Evolutionary conservation across 1,140 invertebrate genomes (phyloP).

Genomic region (Portunus trituberculatus): DNA sequence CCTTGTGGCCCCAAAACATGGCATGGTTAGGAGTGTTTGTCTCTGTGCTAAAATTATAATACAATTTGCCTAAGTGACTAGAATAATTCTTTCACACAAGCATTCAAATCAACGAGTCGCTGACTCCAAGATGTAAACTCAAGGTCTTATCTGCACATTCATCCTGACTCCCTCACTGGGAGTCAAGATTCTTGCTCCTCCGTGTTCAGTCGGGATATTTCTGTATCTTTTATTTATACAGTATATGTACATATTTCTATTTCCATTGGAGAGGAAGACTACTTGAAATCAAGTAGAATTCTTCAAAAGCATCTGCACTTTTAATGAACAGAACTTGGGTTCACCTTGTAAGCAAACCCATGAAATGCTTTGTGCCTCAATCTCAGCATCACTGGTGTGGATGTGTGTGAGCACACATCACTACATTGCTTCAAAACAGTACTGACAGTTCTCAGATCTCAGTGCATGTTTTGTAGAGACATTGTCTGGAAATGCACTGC

Average conservation of each 20-base stretch:
- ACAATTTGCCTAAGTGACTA: not conserved
- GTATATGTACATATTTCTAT: not conserved
- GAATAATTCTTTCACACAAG: not conserved
- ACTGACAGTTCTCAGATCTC: not conserved
- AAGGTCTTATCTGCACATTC: not conserved
- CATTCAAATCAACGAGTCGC: not conserved
- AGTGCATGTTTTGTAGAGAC: not conserved
- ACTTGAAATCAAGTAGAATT: conserved; percentile 1
- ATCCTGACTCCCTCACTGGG: not conserved
- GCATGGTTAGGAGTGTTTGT: not conserved
- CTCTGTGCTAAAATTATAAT: conserved; percentile 23
- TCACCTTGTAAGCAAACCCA: not conserved
- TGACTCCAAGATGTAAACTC: not conserved
- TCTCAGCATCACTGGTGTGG: not conserved
- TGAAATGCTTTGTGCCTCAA: not conserved
- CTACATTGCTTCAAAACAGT: not conserved
- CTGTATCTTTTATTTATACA: not conserved
- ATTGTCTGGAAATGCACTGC: not conserved
- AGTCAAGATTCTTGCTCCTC: not conserved
- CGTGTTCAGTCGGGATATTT: not conserved
- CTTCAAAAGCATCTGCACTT: not conserved
- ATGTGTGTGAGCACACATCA: not conserved
- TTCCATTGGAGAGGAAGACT: not conserved
- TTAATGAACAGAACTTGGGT: not conserved
- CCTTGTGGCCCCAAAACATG: not conserved